A percentile compares a stretch with the other conserved stretches of the same genome.
These are phyloP conservation scores for Psilanteris sp. DNA, from an alignment of 1,140 invertebrate genomes.

Conservation along the genomic window DNA sequence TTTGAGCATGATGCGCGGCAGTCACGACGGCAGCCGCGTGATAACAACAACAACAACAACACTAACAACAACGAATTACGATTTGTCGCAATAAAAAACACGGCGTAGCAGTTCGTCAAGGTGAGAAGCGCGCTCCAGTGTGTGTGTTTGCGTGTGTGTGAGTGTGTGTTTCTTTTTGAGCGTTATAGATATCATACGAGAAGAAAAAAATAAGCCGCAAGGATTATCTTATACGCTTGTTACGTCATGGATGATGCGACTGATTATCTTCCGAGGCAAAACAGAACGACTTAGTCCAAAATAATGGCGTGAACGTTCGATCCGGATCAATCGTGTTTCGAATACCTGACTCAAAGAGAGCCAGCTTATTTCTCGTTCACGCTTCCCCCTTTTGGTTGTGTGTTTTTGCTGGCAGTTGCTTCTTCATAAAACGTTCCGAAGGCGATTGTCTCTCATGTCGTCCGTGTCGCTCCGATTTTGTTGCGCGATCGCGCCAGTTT, in stretches of 20 bases:
- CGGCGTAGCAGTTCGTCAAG: conserved; percentile 55
- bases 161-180: no score
- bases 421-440: conserved; percentile 32
- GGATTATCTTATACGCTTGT: conserved; percentile 62
- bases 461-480: conserved; percentile 19
- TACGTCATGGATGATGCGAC: conserved; percentile 60
- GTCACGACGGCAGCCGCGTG: conserved; percentile 18
- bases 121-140: conserved; percentile 63
- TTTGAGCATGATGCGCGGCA: conserved; percentile 38
- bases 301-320: conserved; percentile 53
- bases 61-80: conserved; percentile 56
- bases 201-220: conserved; percentile 63
- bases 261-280: conserved; percentile 62
- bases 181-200: conserved; percentile 58
- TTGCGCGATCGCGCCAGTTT: conserved; percentile 42
- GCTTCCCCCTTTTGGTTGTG: conserved; percentile 17
- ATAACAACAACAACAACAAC: conserved; percentile 57
- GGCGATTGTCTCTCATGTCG: conserved; percentile 55
- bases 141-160: no score
- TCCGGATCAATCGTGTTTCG: conserved; percentile 31
- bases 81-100: conserved; percentile 45
- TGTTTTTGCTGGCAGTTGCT: conserved; percentile 49
- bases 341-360: conserved; percentile 24
- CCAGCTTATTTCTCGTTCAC: conserved; percentile 25
- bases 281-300: conserved; percentile 52